Conservation (phyloP, 2,888 invertebrate species). For the Trichopria drosophilae region DNA sequence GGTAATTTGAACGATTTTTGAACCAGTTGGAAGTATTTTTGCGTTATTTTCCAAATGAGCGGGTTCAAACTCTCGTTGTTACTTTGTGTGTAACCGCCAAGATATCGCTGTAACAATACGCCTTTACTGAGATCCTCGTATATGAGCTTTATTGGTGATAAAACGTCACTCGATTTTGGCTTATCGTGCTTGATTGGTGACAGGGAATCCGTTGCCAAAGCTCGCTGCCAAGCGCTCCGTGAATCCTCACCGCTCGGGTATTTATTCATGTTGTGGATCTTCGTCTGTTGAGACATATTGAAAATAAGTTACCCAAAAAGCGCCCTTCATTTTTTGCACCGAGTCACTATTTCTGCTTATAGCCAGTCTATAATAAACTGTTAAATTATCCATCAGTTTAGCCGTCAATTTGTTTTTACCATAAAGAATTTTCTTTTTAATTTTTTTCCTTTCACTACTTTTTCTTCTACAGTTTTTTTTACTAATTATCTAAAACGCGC, state of each 20-base stretch:
- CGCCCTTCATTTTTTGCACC: no score
- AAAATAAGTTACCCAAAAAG: no score
- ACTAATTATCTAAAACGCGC: conserved; percentile 19
- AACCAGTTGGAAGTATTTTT: conserved; percentile 35
- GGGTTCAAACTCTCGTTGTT: conserved; percentile 47
- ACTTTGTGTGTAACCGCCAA: conserved; percentile 48
- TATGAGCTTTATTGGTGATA: conserved; percentile 39
- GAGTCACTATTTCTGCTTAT: no score
- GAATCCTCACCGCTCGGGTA: no score
- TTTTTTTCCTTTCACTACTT: no score
- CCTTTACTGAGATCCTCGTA: conserved; percentile 47
- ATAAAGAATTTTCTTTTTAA: conserved; percentile 9
- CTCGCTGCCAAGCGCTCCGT: no score
- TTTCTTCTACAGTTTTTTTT: no score
- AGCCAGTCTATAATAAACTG: no score
- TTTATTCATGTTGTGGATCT: no score
- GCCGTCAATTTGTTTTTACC: conserved; percentile 15
- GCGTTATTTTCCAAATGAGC: conserved; percentile 44
- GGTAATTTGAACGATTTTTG: conserved; percentile 36
- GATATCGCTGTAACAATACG: conserved; percentile 41
- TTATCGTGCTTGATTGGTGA: no score
- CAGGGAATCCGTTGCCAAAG: no score
- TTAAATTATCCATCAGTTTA: conserved; percentile 12
- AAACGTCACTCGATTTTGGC: conserved; percentile 39
- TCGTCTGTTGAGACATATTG: no score